phyloP scores from a whole-genome alignment of 2,888 invertebrate genomes.

The Buathra laborator region DNA sequence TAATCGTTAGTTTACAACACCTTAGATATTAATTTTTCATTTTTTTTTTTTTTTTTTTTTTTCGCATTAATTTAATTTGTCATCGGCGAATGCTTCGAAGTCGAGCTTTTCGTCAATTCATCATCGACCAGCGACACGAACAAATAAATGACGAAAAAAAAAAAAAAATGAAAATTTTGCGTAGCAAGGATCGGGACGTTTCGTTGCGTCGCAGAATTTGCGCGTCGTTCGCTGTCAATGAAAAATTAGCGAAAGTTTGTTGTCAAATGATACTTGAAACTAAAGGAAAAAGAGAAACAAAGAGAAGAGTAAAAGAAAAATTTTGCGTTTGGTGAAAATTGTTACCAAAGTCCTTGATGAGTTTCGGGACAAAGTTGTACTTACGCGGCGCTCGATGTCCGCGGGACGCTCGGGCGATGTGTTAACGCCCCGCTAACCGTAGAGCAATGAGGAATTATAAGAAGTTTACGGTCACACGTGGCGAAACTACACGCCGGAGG shows the following conservation, averaged over 20 bases:
- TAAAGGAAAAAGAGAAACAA: neutral
- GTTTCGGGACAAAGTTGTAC: neutral
- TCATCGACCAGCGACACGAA: neutral
- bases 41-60: constrained; percentile 31
- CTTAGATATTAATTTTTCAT: neutral
- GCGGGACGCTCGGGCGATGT: neutral
- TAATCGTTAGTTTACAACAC: neutral
- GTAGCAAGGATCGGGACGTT: constrained; percentile 2
- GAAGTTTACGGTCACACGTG: constrained; percentile 10
- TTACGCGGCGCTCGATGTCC: neutral
- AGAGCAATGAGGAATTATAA: neutral
- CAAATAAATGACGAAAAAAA: neutral
- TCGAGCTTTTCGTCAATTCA: neutral
- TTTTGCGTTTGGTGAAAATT: neutral
- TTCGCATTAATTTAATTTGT: neutral
- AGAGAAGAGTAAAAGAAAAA: neutral
- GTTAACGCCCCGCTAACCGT: neutral
- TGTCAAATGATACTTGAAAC: neutral
- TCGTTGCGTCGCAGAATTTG: constrained; percentile 27
- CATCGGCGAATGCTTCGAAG: constrained; percentile 6
- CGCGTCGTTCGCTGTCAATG: neutral
- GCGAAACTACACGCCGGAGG: constrained; percentile 2
- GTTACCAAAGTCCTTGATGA: constrained; percentile 13
- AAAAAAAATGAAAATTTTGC: neutral
- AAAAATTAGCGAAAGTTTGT: constrained; percentile 33